Evolutionary conservation across 1,140 invertebrate genomes (phyloP).

Genomic region (Procambarus virginalis): DNA sequence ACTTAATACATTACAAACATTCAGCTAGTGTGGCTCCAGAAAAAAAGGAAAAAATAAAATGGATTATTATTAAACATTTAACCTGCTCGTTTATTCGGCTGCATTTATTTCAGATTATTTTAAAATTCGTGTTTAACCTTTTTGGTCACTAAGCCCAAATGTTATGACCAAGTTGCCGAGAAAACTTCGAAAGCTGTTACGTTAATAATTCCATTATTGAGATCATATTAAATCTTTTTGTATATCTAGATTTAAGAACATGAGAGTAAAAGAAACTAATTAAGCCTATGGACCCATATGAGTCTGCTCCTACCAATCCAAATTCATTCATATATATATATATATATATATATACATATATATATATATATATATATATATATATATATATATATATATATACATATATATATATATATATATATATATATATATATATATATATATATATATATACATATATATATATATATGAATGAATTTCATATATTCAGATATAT

Average conservation of each 20-base stretch:
- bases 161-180: background rate
- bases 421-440: no score
- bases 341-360: background rate
- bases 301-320: background rate
- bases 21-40: no score
- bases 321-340: no score
- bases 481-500: background rate
- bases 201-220: background rate
- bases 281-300: background rate
- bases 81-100: no score
- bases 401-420: background rate
- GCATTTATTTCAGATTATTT: no score
- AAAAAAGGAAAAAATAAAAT: no score
- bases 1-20: no score
- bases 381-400: background rate
- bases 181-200: background rate
- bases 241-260: background rate
- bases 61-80: no score
- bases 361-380: slow-evolving; percentile 1
- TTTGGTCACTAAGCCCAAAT: background rate
- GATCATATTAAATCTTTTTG: background rate
- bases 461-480: no score
- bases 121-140: no score
- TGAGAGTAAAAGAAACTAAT: background rate
- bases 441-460: no score